Base-by-base conservation (phyloP, 1,140 invertebrate genomes). In the Cyrtorhinus lividipennis region DNA sequence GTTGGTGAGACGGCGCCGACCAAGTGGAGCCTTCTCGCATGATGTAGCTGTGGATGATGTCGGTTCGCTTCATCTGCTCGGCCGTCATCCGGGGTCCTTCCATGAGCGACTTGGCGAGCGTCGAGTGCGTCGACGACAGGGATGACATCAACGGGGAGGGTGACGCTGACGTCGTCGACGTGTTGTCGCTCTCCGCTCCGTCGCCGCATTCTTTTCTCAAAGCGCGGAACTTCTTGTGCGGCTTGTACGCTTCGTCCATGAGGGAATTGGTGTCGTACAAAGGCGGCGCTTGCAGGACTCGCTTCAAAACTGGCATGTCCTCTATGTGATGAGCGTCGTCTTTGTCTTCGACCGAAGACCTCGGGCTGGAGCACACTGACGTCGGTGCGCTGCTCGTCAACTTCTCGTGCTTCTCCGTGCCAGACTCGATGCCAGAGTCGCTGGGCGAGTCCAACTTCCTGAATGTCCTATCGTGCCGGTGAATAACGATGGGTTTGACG, bases 171-270 rank as follows among this genome's bases (percentile, higher is more conserved):
- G 64, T 61, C 2, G 74, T 69, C 24, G 75, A 71, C 0, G 81
- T 22, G 18, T 24, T 46, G 57, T 24, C 18, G 24, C 23, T 24
- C 78, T 89, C 87, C 0, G 86, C 85, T 67, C 86, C 85, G 24
- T 86, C 85, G 2, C 82, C 85, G 67, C 88, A 86, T 66, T 87
- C 86, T 68, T 85, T 82, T 2, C 88, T 76, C 68, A 88, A 73
- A 0, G 87, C 87, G 2, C 91, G 81, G 80, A 95, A 94, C 72
- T 95, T 95, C 73, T 95, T 95, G 78, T 95, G 92, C 53, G 90
- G 90, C 70, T 92, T 90, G 77, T 94, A 94, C 0, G 90, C 90
- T 74, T 93, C 90, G 71, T 93, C 90, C 90, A 94, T 93, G 44
- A 94, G 73, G 0, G 87, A 87, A 69, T 89, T 89, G 46, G 88